These are phyloP conservation scores for Laticauda colubrina DNA, from an alignment of 2,113 vertebrate genomes.

Conservation along the genomic window DNA sequence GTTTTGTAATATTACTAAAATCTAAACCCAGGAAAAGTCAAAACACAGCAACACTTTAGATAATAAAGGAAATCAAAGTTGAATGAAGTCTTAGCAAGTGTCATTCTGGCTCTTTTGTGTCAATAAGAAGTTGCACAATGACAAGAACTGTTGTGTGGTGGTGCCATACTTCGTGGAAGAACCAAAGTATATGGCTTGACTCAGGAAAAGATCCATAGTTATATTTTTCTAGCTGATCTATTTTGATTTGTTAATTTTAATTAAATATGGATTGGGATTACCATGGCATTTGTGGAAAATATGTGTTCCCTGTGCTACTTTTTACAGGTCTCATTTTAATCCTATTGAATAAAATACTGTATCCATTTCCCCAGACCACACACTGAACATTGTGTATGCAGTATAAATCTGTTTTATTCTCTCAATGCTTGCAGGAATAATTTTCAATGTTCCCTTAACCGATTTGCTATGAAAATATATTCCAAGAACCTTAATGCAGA, in stretches of 20 bases:
- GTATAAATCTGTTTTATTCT: not conserved
- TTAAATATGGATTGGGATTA: not conserved
- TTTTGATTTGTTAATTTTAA: not conserved
- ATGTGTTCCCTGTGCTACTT: not conserved
- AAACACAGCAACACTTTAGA: not conserved
- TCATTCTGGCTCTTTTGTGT: not conserved
- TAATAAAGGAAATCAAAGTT: not conserved
- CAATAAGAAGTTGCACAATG: not conserved
- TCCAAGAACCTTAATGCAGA: not conserved
- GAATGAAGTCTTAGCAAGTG: not conserved
- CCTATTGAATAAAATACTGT: not conserved
- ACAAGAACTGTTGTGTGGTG: not conserved
- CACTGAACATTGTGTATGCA: not conserved
- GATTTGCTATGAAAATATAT: not conserved
- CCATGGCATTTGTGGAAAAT: no score
- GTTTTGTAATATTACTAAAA: not conserved
- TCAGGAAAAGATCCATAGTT: not conserved
- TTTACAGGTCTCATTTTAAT: not conserved
- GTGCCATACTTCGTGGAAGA: not conserved
- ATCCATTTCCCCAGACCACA: not conserved
- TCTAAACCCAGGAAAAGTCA: not conserved
- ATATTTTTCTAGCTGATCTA: not conserved
- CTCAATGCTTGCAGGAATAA: not conserved
- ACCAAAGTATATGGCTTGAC: not conserved
- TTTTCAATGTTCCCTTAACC: not conserved